Percentiles rank a stretch among this genome's conserved stretches.
These are phyloP conservation scores for Halcyon senegalensis DNA, from an alignment of 2,113 vertebrate species.

Conservation along the genomic window DNA sequence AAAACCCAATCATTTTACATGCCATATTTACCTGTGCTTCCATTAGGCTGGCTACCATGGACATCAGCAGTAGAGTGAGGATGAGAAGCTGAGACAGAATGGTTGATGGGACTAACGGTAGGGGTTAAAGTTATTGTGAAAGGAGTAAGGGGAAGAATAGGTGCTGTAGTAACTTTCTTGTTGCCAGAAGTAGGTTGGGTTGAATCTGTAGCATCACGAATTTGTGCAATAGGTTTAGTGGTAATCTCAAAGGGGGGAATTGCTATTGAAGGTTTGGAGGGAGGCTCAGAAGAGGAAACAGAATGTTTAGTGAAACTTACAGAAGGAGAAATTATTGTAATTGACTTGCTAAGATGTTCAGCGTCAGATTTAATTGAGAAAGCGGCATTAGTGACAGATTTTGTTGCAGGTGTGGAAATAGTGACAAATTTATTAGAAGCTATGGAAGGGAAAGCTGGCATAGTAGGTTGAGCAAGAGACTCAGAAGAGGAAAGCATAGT, in stretches of 20 bases:
- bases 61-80: background rate
- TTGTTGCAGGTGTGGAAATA: background rate
- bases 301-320: constrained; percentile 8
- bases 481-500: background rate
- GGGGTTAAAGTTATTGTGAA: constrained; percentile 19
- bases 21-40: constrained; percentile 67
- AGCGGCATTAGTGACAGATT: background rate
- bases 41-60: background rate
- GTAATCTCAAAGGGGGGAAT: background rate
- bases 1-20: background rate
- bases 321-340: constrained; percentile 35
- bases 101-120: constrained; percentile 6
- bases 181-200: background rate
- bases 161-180: background rate
- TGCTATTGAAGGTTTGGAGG: background rate
- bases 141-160: constrained; percentile 48
- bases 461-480: background rate
- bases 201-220: background rate
- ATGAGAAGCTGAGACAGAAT: constrained; percentile 12
- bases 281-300: constrained; percentile 18
- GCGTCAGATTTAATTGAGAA: background rate
- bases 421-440: background rate
- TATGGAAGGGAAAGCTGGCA: background rate
- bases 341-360: background rate
- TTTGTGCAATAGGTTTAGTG: background rate